phyloP scores from a whole-genome alignment of 2,888 invertebrate species.

The Melanargia galathea region DNA sequence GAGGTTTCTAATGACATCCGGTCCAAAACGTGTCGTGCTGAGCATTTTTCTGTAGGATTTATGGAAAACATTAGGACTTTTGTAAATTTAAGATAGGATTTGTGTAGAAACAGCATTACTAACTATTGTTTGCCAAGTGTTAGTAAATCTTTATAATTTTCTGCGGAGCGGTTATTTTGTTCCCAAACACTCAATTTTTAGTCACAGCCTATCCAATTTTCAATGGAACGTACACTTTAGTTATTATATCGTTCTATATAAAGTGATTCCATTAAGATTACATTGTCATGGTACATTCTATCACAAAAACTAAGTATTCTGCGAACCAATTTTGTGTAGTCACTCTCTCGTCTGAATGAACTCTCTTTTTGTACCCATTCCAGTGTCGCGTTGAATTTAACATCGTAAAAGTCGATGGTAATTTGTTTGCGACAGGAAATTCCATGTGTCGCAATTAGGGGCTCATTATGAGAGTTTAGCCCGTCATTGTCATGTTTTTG shows the following conservation, averaged over 20 bases:
- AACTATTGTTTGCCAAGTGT: no score
- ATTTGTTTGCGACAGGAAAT: constrained; percentile 40
- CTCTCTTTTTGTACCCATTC: neutral
- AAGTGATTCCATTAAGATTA: neutral
- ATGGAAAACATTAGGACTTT: no score
- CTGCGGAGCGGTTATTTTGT: no score
- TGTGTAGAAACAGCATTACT: no score
- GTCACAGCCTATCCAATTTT: neutral
- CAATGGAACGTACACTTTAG: neutral
- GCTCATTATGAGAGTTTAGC: constrained; percentile 60
- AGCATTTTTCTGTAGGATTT: no score
- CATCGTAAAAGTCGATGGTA: constrained; percentile 29
- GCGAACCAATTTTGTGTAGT: neutral
- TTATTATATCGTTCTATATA: neutral
- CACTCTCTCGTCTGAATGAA: neutral
- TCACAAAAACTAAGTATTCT: constrained; percentile 2
- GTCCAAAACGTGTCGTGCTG: no score
- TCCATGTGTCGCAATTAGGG: constrained; percentile 48
- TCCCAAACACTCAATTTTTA: neutral
- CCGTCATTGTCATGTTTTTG: constrained; percentile 54
- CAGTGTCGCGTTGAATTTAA: constrained; percentile 2
- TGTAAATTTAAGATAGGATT: no score
- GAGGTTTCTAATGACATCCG: no score
- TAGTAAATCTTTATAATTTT: no score
- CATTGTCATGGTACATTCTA: constrained; percentile 1